These are phyloP conservation scores for Papilio polyxenes DNA, from an alignment of 1,140 invertebrate species.

Conservation along the genomic window DNA sequence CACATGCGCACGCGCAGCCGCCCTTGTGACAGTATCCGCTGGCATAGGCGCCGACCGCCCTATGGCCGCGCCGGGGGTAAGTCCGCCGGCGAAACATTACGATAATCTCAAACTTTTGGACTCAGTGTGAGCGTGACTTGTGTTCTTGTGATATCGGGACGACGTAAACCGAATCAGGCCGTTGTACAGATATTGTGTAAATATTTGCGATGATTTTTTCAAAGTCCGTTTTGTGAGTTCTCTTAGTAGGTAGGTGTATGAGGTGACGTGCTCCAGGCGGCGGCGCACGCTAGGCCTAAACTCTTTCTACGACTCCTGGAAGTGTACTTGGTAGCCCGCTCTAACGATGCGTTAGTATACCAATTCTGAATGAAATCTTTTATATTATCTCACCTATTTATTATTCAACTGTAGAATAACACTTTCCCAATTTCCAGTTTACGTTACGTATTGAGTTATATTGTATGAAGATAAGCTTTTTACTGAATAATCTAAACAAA, in stretches of 20 bases:
- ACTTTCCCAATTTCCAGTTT: background rate
- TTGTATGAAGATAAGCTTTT: slow-evolving; percentile 5
- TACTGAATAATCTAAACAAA: slow-evolving; percentile 29
- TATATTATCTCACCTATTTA: background rate
- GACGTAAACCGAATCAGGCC: slow-evolving; percentile 48
- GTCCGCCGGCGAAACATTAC: slow-evolving; percentile 47
- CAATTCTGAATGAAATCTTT: slow-evolving; percentile 53
- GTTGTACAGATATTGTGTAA: slow-evolving; percentile 65
- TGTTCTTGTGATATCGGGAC: slow-evolving; percentile 73
- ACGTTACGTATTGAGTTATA: background rate
- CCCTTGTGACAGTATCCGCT: slow-evolving; percentile 79
- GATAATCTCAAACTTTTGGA: slow-evolving; percentile 65
- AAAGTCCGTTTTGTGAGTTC: slow-evolving; percentile 64
- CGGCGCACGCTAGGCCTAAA: slow-evolving; percentile 71
- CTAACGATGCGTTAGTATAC: slow-evolving; percentile 56
- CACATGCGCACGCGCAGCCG: slow-evolving; percentile 82
- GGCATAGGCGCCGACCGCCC: slow-evolving; percentile 69
- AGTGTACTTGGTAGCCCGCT: slow-evolving; percentile 69
- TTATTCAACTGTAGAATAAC: background rate
- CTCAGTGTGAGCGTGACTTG: slow-evolving; percentile 75
- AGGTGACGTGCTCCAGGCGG: slow-evolving; percentile 54
- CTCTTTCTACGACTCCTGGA: slow-evolving; percentile 61
- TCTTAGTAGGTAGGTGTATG: slow-evolving; percentile 66
- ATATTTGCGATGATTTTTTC: slow-evolving; percentile 67
- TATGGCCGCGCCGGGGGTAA: slow-evolving; percentile 60